phyloP scores from a whole-genome alignment of 2,888 invertebrate species.

The Nephrotoma flavescens region DNA sequence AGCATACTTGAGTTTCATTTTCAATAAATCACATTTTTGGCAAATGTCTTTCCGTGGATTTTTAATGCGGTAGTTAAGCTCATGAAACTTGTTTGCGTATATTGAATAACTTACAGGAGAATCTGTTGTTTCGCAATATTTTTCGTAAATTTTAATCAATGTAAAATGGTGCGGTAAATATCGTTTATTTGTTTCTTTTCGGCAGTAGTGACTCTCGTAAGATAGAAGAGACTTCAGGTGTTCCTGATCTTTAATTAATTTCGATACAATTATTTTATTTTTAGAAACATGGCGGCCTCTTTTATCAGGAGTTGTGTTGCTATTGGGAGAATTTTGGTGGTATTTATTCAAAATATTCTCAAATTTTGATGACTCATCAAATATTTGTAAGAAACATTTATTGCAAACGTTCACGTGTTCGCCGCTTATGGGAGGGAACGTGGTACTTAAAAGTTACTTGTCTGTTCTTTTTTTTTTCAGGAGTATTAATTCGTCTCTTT shows the following conservation, averaged over 20 bases:
- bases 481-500: neutral
- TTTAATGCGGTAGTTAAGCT: neutral
- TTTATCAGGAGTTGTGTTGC: too few relatives aligned
- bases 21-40: neutral
- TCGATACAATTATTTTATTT: too few relatives aligned
- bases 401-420: too few relatives aligned
- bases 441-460: neutral
- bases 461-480: neutral
- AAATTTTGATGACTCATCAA: neutral
- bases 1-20: neutral
- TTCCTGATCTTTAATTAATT: neutral
- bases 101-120: neutral
- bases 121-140: too few relatives aligned
- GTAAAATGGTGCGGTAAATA: neutral
- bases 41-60: too few relatives aligned
- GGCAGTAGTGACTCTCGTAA: neutral
- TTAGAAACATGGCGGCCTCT: too few relatives aligned
- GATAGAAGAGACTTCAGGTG: neutral
- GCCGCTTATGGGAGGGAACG: neutral
- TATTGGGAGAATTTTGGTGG: too few relatives aligned
- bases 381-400: neutral
- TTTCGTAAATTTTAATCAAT: neutral
- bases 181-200: neutral
- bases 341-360: too few relatives aligned
- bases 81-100: neutral